Conservation (phyloP, 2,888 invertebrate genomes). For the Gastracanthus pulcherrimus region DNA sequence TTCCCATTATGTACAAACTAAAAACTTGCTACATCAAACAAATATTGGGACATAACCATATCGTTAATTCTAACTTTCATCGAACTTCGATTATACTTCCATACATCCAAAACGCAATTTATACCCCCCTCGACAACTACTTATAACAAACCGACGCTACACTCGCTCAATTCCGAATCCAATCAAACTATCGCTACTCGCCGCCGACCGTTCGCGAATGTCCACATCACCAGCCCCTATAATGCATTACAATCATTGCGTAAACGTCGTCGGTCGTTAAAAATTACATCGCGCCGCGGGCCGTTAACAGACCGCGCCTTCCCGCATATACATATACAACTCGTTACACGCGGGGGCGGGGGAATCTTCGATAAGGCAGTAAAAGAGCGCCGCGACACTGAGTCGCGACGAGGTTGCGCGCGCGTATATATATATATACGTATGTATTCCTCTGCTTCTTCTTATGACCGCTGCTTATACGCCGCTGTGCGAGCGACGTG, state of each 20-base stretch:
- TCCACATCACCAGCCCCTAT: too few species aligned
- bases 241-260: too few species aligned
- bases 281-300: too few species aligned
- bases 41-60: too few species aligned
- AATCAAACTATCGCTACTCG: not conserved
- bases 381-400: not conserved
- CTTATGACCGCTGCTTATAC: not conserved
- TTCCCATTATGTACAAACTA: too few species aligned
- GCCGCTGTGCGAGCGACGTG: not conserved
- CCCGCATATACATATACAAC: too few species aligned
- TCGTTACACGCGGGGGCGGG: too few species aligned
- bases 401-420: not conserved
- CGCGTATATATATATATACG: too few species aligned
- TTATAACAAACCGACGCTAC: not conserved
- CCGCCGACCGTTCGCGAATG: not conserved
- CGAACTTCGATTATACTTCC: not conserved
- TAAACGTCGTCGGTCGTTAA: too few species aligned
- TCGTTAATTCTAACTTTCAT: not conserved
- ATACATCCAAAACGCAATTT: too few species aligned
- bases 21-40: not conserved
- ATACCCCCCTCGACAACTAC: not conserved
- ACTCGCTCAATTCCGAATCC: not conserved
- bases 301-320: too few species aligned
- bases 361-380: too few species aligned
- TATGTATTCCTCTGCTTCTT: not conserved